A percentile compares a stretch with the other conserved stretches of the same genome.
Conservation (phyloP, 2,888 invertebrate genomes). For the Brenthis ino region DNA sequence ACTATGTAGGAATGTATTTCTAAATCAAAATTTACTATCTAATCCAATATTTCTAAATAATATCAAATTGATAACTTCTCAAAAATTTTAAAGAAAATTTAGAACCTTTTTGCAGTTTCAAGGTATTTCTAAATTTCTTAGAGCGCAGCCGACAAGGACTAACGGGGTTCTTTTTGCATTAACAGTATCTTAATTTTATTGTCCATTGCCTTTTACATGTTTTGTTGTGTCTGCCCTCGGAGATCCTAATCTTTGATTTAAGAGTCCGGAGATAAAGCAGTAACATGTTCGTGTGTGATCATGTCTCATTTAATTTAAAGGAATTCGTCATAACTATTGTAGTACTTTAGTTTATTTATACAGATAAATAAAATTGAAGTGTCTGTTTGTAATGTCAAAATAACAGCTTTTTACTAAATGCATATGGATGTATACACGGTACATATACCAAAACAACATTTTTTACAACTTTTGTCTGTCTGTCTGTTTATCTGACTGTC, state of each 20-base stretch:
- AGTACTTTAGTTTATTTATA: background rate
- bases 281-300: constrained; percentile 26
- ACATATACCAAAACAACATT: no score
- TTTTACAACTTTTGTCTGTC: no score
- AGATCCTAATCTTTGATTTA: constrained; percentile 64
- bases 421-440: no score
- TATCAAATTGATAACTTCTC: background rate
- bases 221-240: constrained; percentile 60
- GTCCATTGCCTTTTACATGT: constrained; percentile 53
- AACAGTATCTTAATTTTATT: constrained; percentile 52
- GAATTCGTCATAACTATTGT: background rate
- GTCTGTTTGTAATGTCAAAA: no score
- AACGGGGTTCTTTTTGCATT: constrained; percentile 54
- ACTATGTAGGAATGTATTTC: no score
- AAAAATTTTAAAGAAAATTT: constrained; percentile 34
- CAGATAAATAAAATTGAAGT: no score
- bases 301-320: constrained; percentile 7
- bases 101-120: constrained; percentile 24
- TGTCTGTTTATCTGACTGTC: no score
- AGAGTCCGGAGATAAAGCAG: constrained; percentile 44
- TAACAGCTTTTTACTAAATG: no score
- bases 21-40: no score
- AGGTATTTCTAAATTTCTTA: constrained; percentile 30
- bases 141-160: constrained; percentile 53
- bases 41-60: background rate